These are phyloP conservation scores for Nesidiocoris tenuis DNA, from an alignment of 2,888 invertebrate genomes.

Conservation along the genomic window DNA sequence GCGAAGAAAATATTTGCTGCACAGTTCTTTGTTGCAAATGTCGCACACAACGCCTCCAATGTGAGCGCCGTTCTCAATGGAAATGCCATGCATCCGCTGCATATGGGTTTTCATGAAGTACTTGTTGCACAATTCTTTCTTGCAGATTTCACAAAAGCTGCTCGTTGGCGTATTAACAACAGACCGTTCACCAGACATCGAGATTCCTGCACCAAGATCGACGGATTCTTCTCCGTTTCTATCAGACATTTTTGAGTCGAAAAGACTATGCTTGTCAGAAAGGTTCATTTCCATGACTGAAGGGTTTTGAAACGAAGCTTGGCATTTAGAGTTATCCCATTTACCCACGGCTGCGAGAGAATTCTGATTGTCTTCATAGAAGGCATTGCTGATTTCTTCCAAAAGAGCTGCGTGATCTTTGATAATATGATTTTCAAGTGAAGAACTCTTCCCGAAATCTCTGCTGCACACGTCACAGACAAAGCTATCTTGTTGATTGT, in stretches of 20 bases:
- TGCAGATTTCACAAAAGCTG: slow-evolving; percentile 95
- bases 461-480: slow-evolving; percentile 50
- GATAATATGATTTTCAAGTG: slow-evolving; percentile 50
- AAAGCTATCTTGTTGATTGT: slow-evolving; percentile 45
- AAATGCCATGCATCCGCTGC: slow-evolving; percentile 97
- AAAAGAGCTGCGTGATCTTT: slow-evolving; percentile 49
- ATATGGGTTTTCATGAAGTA: slow-evolving; percentile 99
- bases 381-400: slow-evolving; percentile 49
- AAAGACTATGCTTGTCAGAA: slow-evolving; percentile 45
- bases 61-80: slow-evolving; percentile 87
- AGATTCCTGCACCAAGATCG: slow-evolving; percentile 29
- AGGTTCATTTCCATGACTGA: slow-evolving; percentile 47
- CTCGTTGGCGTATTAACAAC: slow-evolving; percentile 60
- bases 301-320: slow-evolving; percentile 44
- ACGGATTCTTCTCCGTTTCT: slow-evolving; percentile 39
- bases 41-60: slow-evolving; percentile 93
- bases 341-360: slow-evolving; percentile 14
- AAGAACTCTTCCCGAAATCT: slow-evolving; percentile 48
- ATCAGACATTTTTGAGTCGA: slow-evolving; percentile 33
- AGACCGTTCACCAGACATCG: slow-evolving; percentile 45
- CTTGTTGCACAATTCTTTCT: slow-evolving; percentile 98
- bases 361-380: slow-evolving; percentile 47
- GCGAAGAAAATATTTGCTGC: slow-evolving; percentile 95
- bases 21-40: slow-evolving; percentile 96
- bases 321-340: slow-evolving; percentile 47